Evolutionary conservation across 2,888 invertebrate species (phyloP).

Genomic region (Aelia acuminata): DNA sequence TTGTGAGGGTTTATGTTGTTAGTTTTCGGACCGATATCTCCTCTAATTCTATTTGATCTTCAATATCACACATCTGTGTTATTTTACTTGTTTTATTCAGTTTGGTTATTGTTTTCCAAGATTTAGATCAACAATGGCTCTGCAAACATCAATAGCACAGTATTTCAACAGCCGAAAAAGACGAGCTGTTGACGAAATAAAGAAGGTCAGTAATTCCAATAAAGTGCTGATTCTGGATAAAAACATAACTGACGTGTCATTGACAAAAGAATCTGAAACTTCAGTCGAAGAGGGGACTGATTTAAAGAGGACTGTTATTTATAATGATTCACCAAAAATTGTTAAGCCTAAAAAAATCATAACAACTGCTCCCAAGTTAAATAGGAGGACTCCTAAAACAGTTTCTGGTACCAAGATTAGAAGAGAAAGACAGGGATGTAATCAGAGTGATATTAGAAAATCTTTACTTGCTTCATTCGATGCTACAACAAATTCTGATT

Average conservation of each 20-base stretch:
- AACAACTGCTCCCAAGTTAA: slow-evolving; percentile 33
- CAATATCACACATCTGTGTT: background rate
- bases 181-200: slow-evolving; percentile 78
- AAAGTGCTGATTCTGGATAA: slow-evolving; percentile 70
- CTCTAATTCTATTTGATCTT: background rate
- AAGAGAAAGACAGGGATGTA: background rate
- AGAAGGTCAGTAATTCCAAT: slow-evolving; percentile 67
- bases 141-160: slow-evolving; percentile 80
- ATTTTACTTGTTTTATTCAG: background rate
- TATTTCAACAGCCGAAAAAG: slow-evolving; percentile 85
- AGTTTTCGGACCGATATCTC: background rate
- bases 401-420: slow-evolving; percentile 25
- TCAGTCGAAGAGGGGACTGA: background rate
- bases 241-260: slow-evolving; percentile 57
- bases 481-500: slow-evolving; percentile 8
- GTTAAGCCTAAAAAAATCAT: slow-evolving; percentile 19
- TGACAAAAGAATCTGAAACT: background rate
- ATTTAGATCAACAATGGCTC: slow-evolving; percentile 60
- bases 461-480: slow-evolving; percentile 52
- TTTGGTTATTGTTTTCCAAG: background rate
- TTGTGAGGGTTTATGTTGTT: background rate
- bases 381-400: slow-evolving; percentile 53
- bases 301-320: slow-evolving; percentile 38
- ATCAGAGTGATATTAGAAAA: slow-evolving; percentile 54
- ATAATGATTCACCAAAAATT: slow-evolving; percentile 52